A percentile compares a stretch with the other conserved stretches of the same genome.
Conservation (phyloP, 53 echinoderm and acorn worm species). For the Actinopyga echinites region DNA sequence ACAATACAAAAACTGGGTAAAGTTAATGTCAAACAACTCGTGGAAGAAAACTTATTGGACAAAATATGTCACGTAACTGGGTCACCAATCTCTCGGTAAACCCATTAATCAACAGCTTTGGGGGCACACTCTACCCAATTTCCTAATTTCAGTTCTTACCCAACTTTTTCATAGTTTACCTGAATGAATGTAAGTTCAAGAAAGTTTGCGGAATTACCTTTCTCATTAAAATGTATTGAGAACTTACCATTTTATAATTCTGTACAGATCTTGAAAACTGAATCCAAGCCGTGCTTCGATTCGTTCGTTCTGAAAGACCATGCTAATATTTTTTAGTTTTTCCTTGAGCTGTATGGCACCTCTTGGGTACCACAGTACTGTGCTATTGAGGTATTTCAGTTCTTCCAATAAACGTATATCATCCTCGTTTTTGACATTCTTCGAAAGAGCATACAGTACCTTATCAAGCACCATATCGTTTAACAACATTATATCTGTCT, state of each 20-base stretch:
- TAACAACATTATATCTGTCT: slow-evolving; percentile 16
- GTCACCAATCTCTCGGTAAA: too few species aligned
- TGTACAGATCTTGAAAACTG: slow-evolving; percentile 5
- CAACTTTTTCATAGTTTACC: too few species aligned
- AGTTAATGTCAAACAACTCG: too few species aligned
- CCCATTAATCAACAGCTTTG: too few species aligned
- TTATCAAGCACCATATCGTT: neutral
- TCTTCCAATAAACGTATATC: too few species aligned
- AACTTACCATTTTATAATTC: slow-evolving; percentile 1
- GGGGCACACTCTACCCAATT: too few species aligned
- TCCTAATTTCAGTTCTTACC: too few species aligned
- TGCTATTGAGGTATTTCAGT: neutral
- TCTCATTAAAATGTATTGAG: neutral
- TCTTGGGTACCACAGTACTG: slow-evolving; percentile 11
- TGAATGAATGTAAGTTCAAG: too few species aligned
- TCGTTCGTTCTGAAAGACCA: neutral
- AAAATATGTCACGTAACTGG: too few species aligned
- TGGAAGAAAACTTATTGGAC: too few species aligned
- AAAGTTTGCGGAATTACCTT: too few species aligned
- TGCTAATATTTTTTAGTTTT: neutral
- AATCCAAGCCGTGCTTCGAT: neutral
- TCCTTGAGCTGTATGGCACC: neutral
- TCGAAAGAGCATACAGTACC: neutral
- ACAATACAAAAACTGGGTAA: too few species aligned
- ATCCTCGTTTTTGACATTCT: neutral